A percentile compares a stretch with the other conserved stretches of the same genome.
Evolutionary conservation across 2,113 vertebrate species (phyloP).

Genomic region (Lophochroa leadbeateri): DNA sequence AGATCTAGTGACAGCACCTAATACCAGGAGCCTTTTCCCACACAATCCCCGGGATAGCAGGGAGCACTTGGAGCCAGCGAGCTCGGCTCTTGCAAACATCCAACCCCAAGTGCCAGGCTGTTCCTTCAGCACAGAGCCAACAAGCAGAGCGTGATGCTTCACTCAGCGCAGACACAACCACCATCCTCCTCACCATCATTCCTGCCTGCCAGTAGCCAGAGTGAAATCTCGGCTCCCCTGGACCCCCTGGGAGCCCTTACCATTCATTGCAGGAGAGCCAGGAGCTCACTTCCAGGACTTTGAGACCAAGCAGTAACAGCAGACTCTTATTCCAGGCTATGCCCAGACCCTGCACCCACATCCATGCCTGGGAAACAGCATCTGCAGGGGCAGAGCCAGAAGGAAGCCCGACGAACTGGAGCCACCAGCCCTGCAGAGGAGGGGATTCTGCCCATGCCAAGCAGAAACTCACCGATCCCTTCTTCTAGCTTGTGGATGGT

Average conservation of each 20-base stretch:
- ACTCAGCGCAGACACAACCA: not conserved
- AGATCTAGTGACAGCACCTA: not conserved
- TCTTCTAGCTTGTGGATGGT: constrained; percentile 84
- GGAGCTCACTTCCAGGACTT: constrained; percentile 35
- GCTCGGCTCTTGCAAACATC: not conserved
- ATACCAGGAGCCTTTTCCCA: not conserved
- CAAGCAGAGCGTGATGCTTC: not conserved
- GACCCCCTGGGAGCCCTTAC: constrained; percentile 3
- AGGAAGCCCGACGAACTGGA: not conserved
- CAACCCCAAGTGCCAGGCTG: not conserved
- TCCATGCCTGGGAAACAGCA: constrained; percentile 26
- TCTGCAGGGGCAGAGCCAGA: constrained; percentile 46
- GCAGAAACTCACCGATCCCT: constrained; percentile 77
- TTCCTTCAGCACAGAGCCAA: not conserved
- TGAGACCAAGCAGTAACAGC: constrained; percentile 46
- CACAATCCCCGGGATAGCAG: not conserved
- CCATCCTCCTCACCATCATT: not conserved
- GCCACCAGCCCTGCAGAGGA: not conserved
- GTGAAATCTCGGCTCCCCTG: constrained; percentile 9
- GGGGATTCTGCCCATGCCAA: not conserved
- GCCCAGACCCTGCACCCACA: constrained; percentile 40
- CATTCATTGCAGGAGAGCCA: constrained; percentile 25
- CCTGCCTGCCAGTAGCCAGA: not conserved
- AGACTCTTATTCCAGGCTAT: constrained; percentile 32
- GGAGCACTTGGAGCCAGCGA: not conserved